Evolutionary conservation across 2,888 invertebrate species (phyloP), one percentile per base, ranked within the genome.

Genomic region (Icerya purchasi): DNA sequence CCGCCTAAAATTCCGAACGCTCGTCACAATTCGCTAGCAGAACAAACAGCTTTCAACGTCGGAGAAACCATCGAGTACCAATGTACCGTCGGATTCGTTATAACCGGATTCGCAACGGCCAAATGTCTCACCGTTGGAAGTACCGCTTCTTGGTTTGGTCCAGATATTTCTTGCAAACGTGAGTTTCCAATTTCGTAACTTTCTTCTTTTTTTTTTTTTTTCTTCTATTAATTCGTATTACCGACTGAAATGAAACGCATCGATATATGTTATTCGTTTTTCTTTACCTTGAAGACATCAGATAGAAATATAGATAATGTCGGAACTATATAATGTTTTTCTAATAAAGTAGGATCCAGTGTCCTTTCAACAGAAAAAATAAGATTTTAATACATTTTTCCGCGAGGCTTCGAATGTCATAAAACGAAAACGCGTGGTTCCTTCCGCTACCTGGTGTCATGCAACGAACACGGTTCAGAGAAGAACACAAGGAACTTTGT

Each of bases 81-180:
- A 69, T 97, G 97, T 68, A 83, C 86, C 68, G 84, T 84, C n/a
- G 97, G 97, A 14, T 97, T 92, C 73, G 84, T 85, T 61, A 86
- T 89, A 63, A 86, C 86, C 68, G 96, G 96, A 0, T 87, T 93
- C 71, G 85, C 88, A 1, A 76, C 85, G 52, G 92, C 96, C 55
- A 94, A 93, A 74, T 98, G 97, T 71, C 75, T 94, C 64, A 84
- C 88, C 62, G 88, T 90, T 66, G 88, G 91, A 66, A 82, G 79
- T 1, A 71, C 76, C 0, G 93, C 94, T 1, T 86, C 87, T 65
- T 98, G 97, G 97, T 93, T 89, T 68, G 97, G 97, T 1, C 96
- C 96, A 1, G 91, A 94, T 67, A 86, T 98, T 67, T 83, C 85
- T 62, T 98, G 97, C 71, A 88, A 90, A 78, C 91, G 94, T 84